phyloP scores from a whole-genome alignment of 92 coral and sea anemone genomes.

The Hydrozoanthus gracilis region DNA sequence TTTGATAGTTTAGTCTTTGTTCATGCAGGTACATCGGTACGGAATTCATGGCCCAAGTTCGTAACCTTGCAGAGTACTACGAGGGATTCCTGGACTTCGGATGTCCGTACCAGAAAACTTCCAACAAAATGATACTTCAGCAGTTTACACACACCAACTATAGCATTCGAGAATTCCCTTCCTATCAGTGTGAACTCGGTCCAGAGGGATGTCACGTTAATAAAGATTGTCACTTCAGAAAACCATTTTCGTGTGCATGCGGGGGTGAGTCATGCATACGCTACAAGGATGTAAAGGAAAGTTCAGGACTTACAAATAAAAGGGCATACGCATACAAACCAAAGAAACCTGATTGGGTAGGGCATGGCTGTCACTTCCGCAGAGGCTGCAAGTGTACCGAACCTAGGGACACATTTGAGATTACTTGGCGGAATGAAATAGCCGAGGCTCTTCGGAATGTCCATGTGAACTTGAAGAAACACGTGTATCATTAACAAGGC shows the following conservation, averaged over 20 bases:
- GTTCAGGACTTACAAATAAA: background rate
- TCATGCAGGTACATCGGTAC: constrained; percentile 47
- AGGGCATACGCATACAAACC: background rate
- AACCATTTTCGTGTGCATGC: constrained; percentile 41
- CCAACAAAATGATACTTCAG: constrained; percentile 41
- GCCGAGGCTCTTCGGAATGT: constrained; percentile 7
- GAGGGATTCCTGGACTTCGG: constrained; percentile 60
- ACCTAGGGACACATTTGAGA: constrained; percentile 9
- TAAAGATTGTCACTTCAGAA: constrained; percentile 54
- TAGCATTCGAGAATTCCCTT: constrained; percentile 39
- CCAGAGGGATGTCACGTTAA: constrained; percentile 52
- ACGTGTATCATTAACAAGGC: background rate
- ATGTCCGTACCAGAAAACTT: constrained; percentile 31
- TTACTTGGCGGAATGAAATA: constrained; percentile 21
- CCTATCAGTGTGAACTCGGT: constrained; percentile 51
- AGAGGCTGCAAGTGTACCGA: background rate
- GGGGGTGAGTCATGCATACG: constrained; percentile 27
- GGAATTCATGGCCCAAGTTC: constrained; percentile 46
- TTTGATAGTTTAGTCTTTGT: too few relatives aligned
- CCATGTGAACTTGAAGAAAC: background rate
- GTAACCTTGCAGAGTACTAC: constrained; percentile 63
- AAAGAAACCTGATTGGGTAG: background rate
- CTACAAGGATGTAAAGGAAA: background rate
- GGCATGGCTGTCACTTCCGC: background rate
- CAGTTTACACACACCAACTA: constrained; percentile 46